Evolutionary conservation across 2,797 vertebrate genomes (phyloP).

Genomic region (Mormyrus proboscirostris): DNA sequence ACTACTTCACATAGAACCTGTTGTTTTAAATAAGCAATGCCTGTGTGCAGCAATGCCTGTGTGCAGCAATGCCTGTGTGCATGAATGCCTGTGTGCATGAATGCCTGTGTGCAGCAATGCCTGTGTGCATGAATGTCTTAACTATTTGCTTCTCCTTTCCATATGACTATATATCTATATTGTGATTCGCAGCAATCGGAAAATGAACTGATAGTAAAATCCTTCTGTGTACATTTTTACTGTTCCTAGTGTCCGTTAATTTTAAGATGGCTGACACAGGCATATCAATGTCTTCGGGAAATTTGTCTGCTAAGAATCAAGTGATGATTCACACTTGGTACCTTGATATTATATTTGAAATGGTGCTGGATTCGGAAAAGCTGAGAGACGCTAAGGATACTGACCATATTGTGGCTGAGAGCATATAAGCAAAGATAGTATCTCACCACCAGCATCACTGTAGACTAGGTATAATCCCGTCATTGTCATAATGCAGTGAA

Average conservation of each 20-base stretch:
- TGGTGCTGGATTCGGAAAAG: neutral
- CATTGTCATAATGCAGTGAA: neutral
- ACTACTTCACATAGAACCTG: neutral
- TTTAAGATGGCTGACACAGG: neutral
- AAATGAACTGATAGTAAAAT: constrained; percentile 10
- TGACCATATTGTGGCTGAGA: constrained; percentile 6
- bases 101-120: neutral
- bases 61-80: too few species aligned
- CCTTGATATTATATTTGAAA: neutral
- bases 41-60: neutral
- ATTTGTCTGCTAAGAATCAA: neutral
- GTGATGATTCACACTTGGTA: neutral
- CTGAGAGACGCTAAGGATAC: neutral
- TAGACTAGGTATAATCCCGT: neutral
- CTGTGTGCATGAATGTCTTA: neutral
- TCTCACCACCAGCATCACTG: neutral
- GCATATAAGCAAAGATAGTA: neutral
- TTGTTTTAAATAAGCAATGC: neutral
- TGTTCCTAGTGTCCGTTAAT: constrained; percentile 2
- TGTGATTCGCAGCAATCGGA: constrained; percentile 14
- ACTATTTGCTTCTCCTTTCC: neutral
- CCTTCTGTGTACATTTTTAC: neutral
- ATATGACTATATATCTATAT: too few species aligned
- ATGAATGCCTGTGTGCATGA: too few species aligned
- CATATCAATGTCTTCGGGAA: neutral